A percentile compares a stretch with the other conserved stretches of the same genome.
Evolutionary conservation across 2,888 invertebrate genomes (phyloP).

Genomic region (Mycalesis mineus): DNA sequence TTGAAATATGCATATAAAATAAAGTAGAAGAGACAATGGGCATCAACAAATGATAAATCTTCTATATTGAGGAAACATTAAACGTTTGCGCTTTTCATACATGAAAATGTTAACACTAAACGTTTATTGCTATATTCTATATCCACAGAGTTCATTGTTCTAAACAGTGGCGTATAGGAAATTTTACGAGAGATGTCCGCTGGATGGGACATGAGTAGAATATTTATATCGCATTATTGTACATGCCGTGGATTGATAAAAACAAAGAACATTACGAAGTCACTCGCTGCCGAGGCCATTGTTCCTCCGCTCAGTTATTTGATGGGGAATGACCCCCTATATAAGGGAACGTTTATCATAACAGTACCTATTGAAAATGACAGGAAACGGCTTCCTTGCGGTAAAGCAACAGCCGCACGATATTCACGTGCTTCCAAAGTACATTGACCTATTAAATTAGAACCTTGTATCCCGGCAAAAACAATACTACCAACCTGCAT

Average conservation of each 20-base stretch:
- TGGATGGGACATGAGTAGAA: slow-evolving; percentile 57
- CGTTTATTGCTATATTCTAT: slow-evolving; percentile 20
- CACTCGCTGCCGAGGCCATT: slow-evolving; percentile 62
- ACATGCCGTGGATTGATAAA: slow-evolving; percentile 38
- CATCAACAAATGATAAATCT: slow-evolving; percentile 20
- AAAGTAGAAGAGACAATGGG: slow-evolving; percentile 22
- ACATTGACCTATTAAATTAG: slow-evolving; percentile 45
- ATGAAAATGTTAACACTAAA: slow-evolving; percentile 14
- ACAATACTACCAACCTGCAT: slow-evolving; percentile 28
- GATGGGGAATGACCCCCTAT: slow-evolving; percentile 66
- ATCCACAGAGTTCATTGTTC: slow-evolving; percentile 62
- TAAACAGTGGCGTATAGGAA: slow-evolving; percentile 49
- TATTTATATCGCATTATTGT: slow-evolving; percentile 68
- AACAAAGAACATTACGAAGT: slow-evolving; percentile 59
- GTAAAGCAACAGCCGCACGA: slow-evolving; percentile 39
- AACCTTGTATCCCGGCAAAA: slow-evolving; percentile 23
- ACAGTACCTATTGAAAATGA: slow-evolving; percentile 54
- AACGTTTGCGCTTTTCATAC: slow-evolving; percentile 20
- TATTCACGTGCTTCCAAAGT: slow-evolving; percentile 40
- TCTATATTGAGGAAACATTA: slow-evolving; percentile 22
- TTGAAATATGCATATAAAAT: too few species aligned
- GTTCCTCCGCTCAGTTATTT: slow-evolving; percentile 50
- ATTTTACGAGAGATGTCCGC: slow-evolving; percentile 66
- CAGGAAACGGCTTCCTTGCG: slow-evolving; percentile 50
- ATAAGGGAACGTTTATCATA: slow-evolving; percentile 58